These are phyloP conservation scores for Myiothlypis coronata DNA, from an alignment of 2,797 vertebrate species.

Conservation along the genomic window DNA sequence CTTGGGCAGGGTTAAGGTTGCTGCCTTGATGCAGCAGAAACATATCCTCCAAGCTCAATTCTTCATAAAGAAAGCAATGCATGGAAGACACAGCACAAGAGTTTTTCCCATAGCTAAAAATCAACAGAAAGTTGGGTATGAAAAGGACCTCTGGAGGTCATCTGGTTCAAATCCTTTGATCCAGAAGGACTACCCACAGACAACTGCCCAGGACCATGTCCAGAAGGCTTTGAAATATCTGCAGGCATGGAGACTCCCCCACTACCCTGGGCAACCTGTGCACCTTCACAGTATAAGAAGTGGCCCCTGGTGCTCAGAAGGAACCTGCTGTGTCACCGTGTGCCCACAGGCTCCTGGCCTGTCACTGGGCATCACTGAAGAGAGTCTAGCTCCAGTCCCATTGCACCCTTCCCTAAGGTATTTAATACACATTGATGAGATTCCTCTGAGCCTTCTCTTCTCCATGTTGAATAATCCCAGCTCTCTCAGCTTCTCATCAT, in stretches of 20 bases:
- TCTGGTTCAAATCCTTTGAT: neutral
- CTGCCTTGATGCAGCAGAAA: neutral
- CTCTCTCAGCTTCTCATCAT: neutral
- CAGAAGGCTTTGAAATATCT: neutral
- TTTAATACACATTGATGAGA: neutral
- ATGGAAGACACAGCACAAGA: neutral
- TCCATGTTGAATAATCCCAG: neutral
- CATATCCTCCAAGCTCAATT: neutral
- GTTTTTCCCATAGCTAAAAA: neutral
- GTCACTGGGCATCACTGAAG: neutral
- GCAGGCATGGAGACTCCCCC: neutral
- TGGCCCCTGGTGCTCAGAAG: neutral
- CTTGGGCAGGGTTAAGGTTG: neutral
- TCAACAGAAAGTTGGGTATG: neutral
- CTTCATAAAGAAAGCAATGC: neutral
- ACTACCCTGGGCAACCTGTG: neutral
- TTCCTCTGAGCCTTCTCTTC: neutral
- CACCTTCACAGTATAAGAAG: neutral
- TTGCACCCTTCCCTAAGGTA: neutral
- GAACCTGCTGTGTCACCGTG: neutral
- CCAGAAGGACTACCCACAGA: neutral
- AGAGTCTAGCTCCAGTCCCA: neutral
- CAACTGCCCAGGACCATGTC: neutral
- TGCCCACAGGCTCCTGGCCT: neutral
- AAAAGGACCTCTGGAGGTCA: neutral